phyloP scores from a whole-genome alignment of 2,797 vertebrate genomes.

The Pygocentrus nattereri region DNA sequence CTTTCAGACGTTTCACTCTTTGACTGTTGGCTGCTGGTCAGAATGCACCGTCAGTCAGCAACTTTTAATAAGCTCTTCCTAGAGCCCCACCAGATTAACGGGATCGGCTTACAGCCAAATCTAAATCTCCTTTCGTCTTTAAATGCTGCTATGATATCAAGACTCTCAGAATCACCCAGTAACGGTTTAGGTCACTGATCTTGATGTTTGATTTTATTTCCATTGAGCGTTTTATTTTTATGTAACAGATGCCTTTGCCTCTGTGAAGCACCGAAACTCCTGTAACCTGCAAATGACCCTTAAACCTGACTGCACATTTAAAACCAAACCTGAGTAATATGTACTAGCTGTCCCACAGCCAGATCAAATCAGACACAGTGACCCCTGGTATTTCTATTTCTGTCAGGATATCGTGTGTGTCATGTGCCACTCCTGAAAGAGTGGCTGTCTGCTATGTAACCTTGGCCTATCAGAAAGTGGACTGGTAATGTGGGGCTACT shows the following conservation, averaged over 20 bases:
- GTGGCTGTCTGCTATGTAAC: slow-evolving; percentile 17
- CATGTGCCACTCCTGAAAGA: slow-evolving; percentile 34
- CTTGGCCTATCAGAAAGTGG: slow-evolving; percentile 13
- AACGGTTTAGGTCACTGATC: not conserved
- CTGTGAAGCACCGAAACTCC: not conserved
- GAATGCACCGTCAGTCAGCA: slow-evolving; percentile 9
- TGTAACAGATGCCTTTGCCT: not conserved
- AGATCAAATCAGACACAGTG: slow-evolving; percentile 6
- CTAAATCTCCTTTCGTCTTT: not conserved
- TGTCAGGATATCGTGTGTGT: slow-evolving; percentile 35
- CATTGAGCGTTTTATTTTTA: not conserved
- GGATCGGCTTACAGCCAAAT: slow-evolving; percentile 26
- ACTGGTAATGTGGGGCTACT: not conserved
- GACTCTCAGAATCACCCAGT: no score
- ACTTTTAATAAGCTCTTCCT: slow-evolving; percentile 35
- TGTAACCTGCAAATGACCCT: not conserved
- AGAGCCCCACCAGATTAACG: slow-evolving; percentile 18
- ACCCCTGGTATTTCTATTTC: slow-evolving; percentile 41
- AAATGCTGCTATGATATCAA: not conserved
- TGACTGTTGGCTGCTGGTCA: not conserved
- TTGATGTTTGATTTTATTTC: not conserved
- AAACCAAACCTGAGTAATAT: not conserved
- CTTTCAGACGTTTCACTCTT: not conserved
- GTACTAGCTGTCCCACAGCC: not conserved
- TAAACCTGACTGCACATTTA: not conserved